Evolutionary conservation across 2,888 invertebrate genomes (phyloP), one percentile per base, ranked within the genome.

Genomic region (Periphyllus acericola): DNA sequence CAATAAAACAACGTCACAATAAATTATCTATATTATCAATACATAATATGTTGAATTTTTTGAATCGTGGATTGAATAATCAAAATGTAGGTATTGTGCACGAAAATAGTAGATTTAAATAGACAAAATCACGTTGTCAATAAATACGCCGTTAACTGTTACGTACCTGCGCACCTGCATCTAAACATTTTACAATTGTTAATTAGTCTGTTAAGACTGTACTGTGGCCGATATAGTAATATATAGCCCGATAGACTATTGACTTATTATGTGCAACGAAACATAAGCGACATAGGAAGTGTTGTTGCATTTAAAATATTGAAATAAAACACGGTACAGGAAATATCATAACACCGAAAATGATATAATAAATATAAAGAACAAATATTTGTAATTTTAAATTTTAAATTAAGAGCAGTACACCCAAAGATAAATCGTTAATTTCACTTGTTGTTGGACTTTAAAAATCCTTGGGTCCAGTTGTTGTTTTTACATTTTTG

Each of bases 401-500:
- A 81, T 81, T 68, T 52, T 14, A 82, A 82, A 75, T 83, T 66
- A 40, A 75, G 83, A 60, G 32, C 66, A 32, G 40, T 75, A 40
- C 83, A 75, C 60, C 75, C 40, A 75, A 83, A 75, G 83, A 60
- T 75, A 66, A 83, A 75, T 83, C 75, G 83, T 83, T 75, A 83
- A 83, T 83, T 83, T 66, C 46, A 66, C 60, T 75, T 75, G 60
- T 83, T 83, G 75, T 83, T 83, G 60, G 19, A 40, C 55, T 40
- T 21, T 40, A 36, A 66, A 83, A 60, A 75, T 83, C 83, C 83
- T 83, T 83, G 83, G 83, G 32, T 75, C n/a, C 19, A 74, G 75
- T 40, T 66, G 32, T 75, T 83, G 55, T 74, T 60, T 75, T 83
- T 75, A 55, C 34, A 52, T 68, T 68, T 32, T 34, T 83, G 4